Evolutionary conservation across 2,797 vertebrate species (phyloP).

Genomic region (Amphiprion clarkii): DNA sequence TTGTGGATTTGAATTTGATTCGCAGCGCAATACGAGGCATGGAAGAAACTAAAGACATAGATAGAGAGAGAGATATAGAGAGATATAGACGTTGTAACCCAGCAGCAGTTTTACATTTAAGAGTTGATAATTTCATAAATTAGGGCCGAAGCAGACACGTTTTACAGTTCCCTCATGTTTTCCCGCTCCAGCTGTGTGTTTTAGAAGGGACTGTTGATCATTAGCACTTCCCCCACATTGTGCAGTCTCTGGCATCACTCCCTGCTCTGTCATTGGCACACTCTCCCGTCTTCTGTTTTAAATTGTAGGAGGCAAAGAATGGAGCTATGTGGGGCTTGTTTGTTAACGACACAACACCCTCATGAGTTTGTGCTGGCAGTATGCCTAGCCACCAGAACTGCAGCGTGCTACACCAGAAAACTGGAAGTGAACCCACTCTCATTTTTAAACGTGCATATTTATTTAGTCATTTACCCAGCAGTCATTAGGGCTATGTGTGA

Average conservation of each 20-base stretch:
- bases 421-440: conserved; percentile 81
- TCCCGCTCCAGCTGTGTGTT: conserved; percentile 78
- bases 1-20: conserved; percentile 11
- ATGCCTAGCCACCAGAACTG: conserved; percentile 76
- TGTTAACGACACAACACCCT: conserved; percentile 85
- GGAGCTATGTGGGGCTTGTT: conserved; percentile 81
- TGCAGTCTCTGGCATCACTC: conserved; percentile 73
- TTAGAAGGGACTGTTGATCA: conserved; percentile 81
- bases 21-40: background rate
- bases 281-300: conserved; percentile 79
- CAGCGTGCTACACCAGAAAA: conserved; percentile 73
- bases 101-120: too few relatives aligned
- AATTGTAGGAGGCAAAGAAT: conserved; percentile 84
- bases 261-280: conserved; percentile 79
- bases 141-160: conserved; percentile 21
- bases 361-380: conserved; percentile 83
- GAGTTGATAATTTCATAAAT: conserved; percentile 24
- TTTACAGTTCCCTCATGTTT: conserved; percentile 53
- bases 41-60: background rate
- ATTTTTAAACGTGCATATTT: conserved; percentile 80
- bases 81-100: background rate
- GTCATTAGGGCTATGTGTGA: conserved; percentile 73
- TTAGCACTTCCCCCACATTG: conserved; percentile 78
- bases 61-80: background rate
- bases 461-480: conserved; percentile 82